Evolutionary conservation across 2,888 invertebrate species (phyloP), one percentile per base, ranked within the genome.

Genomic region (Macrophya annulata): DNA sequence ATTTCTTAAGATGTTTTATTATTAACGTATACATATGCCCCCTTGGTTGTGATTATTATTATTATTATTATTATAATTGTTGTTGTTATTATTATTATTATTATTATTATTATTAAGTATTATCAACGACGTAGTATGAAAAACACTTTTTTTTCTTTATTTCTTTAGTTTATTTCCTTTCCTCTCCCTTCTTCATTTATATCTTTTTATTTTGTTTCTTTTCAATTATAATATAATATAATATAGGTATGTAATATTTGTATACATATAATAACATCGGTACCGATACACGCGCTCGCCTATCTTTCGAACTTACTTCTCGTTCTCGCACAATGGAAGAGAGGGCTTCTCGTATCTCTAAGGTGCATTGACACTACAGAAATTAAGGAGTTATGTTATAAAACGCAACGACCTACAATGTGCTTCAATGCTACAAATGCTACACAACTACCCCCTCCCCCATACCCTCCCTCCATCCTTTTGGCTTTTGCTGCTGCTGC

Each of bases 391-490:
- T 91, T 90, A 89, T 90, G 90, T 91, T 91, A 91, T 90, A 92
- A 92, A 92, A 92, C 91, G 92, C 91, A 91, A 90, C 92, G 92
- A 92, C 92, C 93, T 91, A 93, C 92, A 92, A 92, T 92, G 90
- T 90, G 90, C 92, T 91, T 92, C 92, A 92, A 92, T 92, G 90
- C 90, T 91, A 90, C 91, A 90, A 92, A 91, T 90, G 90, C 90
- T 89, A 89, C 87, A 89, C 89, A 90, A 90, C 86, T 85, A 72
- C 86, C 83, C 83, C 85, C 86, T 83, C 85, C 81, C 84, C 62
- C 84, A 82, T 51, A 45, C 79, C 59, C 21, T 84, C 68, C 76
- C 79, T 82, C 86, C 87, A 48, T 45, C 65, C 85, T 85, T 85
- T 72, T 82, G 71, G 45, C 72, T 85, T 85, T 82, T 79, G 55